Conservation (phyloP, 2,113 vertebrate species). For the Pavo muticus region DNA sequence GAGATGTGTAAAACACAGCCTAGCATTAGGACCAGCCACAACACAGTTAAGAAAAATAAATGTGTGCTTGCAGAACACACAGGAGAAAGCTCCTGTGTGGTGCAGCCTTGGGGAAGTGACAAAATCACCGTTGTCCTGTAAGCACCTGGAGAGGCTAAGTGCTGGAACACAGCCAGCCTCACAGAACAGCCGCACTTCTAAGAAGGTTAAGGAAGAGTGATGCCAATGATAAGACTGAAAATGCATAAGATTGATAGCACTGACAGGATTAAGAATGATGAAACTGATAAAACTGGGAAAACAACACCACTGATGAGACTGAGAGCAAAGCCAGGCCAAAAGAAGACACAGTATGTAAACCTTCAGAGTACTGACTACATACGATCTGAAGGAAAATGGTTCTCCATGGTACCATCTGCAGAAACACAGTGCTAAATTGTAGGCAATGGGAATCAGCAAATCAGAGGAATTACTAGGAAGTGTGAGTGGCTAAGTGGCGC, state of each 20-base stretch:
- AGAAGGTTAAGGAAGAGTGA: not conserved
- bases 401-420: not conserved
- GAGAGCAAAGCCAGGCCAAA: not conserved
- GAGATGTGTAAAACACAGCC: not conserved
- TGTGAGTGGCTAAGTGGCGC: not conserved
- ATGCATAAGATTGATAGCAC: not conserved
- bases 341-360: not conserved
- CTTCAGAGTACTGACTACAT: not conserved
- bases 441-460: not conserved
- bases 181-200: not conserved
- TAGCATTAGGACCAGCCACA: not conserved
- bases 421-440: not conserved
- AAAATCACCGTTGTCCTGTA: fast-evolving
- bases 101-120: not conserved
- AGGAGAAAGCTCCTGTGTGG: not conserved
- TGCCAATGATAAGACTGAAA: not conserved
- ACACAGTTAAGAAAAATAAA: fast-evolving
- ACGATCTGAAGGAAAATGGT: not conserved
- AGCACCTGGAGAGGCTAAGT: not conserved
- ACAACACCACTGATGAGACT: not conserved
- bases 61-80: not conserved
- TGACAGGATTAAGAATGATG: not conserved
- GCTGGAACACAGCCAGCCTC: not conserved
- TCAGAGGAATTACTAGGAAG: not conserved
- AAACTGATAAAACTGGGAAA: not conserved